These are phyloP conservation scores for Rhabdomys dilectus DNA, from an alignment of 2,113 vertebrate species.

Conservation along the genomic window DNA sequence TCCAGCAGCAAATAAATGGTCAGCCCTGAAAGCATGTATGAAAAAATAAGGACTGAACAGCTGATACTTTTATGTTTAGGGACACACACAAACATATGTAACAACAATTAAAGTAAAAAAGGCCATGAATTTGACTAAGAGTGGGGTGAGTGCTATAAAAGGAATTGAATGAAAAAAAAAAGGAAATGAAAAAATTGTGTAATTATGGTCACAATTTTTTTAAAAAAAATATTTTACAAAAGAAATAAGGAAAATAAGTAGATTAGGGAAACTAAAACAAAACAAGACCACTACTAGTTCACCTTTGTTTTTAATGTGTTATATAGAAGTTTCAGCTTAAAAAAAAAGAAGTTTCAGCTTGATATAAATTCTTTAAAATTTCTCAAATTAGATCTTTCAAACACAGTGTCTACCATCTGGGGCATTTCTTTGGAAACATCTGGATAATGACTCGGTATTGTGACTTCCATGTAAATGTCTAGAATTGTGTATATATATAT, in stretches of 20 bases:
- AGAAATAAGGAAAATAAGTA: neutral
- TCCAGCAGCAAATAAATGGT: neutral
- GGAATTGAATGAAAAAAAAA: neutral
- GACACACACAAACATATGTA: neutral
- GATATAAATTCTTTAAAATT: constrained; percentile 61
- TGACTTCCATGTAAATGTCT: constrained; percentile 63
- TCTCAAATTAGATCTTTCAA: constrained; percentile 28
- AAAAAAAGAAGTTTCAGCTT: constrained; percentile 20
- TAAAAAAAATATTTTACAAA: neutral
- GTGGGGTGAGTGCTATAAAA: neutral
- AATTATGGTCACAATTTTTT: neutral
- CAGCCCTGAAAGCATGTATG: neutral
- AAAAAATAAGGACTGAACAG: neutral
- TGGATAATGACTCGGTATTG: neutral
- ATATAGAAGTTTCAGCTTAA: constrained; percentile 13
- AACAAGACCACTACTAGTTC: neutral
- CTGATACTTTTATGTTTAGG: neutral
- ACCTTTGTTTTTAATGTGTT: constrained; percentile 45
- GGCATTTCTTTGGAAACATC: constrained; percentile 34
- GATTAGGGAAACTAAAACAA: neutral
- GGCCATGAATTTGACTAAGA: neutral
- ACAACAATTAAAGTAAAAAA: neutral
- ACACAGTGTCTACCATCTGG: constrained; percentile 40
- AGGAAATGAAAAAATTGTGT: neutral
- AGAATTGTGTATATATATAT: neutral